Base-by-base conservation (phyloP, 2,113 vertebrate genomes). In the Nansenia antarctica region DNA sequence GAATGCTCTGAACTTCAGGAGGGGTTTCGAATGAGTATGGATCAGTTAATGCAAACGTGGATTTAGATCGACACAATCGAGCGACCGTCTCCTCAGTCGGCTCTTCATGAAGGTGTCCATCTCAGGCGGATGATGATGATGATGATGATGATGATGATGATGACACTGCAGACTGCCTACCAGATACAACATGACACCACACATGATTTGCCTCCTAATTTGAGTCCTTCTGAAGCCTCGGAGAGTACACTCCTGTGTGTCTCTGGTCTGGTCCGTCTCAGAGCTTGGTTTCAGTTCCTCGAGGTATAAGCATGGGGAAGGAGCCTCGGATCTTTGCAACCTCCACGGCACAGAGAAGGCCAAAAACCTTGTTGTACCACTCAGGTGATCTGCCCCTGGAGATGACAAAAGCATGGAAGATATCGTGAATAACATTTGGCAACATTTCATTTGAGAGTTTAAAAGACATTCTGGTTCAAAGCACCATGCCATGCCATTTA, bases 351-450 rank as follows among this genome's bases (percentile, higher is more conserved):
- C 94, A 96, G 49, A 95, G 89, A 70, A 95, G 93, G 11, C 94
- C 94, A 12, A 94, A 96, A 47, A 94, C 92, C 68, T 94, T 95
- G 84, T 92, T 94, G 87, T 96, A 96, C 94, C 94, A 96, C 68
- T 95, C 95, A 0, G 93, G 94, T 84, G 94, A 94, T n/a, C 93
- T 92, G 29, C 95, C 95, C 80, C 95, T 95, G 72, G 14, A 61
- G 74, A 26, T 1, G 27, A 42, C 24, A 26, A 57, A 1, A 37
- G 14, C 9, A 18, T 26, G 5, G 32, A 14, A 12, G 31, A 45
- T n/a, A n/a, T 5, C 0, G n/a, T 22, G 2, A 62, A 31, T 6
- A 9, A 39, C 12, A 22, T n/a, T n/a, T n/a, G n/a, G n/a, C n/a
- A n/a, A n/a, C n/a, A n/a, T n/a, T n/a, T n/a, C n/a, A n/a, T n/a